Evolutionary conservation across 2,113 vertebrate species (phyloP), one percentile per base, ranked within the genome.

Genomic region (Neodon shergylaensis): DNA sequence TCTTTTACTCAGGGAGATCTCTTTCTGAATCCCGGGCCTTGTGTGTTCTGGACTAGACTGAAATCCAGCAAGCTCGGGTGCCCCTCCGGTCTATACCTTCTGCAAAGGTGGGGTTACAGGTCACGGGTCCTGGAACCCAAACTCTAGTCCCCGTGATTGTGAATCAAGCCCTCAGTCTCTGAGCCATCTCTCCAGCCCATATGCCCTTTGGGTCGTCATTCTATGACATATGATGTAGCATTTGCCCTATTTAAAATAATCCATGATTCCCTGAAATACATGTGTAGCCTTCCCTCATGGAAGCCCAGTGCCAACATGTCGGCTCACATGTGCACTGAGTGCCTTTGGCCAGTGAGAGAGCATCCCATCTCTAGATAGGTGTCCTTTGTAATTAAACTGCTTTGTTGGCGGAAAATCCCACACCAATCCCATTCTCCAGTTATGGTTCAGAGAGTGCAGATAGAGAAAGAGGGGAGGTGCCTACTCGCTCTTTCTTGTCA

Each of bases 331-430:
- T 28, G 33, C 8, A 17, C 70, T 86, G 36, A 7, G 63, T 44
- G 33, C 47, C 24, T 63, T 17, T 70, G 44, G 61, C 47, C 94
- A 95, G 91, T 90, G 74, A 89, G 79, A 39, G 8, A 39, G 28
- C 44, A 3, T 52, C 39, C 22, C 47, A 39, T 76, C 33, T 88
- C 61, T 86, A 65, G 52, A 63, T 66, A n/a, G 6, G 52, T 36
- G 72, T 88, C 63, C 88, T 94, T 87, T 95, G 70, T 70, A 93
- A 89, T 83, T 61, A 90, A 91, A 89, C 54, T 78, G 73, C 11
- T 21, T 82, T 93, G 63, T 90, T 42, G 90, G 86, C 47, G 10
- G 74, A 85, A 86, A 82, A 52, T 47, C 73, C 22, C 58, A 61
- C 49, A 17, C 87, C 63, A 13, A 63, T 77, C 78, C n/a, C 24